Percentiles rank a stretch among this genome's conserved stretches.
Evolutionary conservation across 2,113 vertebrate species (phyloP).

Genomic region (Macroglossus sobrinus): DNA sequence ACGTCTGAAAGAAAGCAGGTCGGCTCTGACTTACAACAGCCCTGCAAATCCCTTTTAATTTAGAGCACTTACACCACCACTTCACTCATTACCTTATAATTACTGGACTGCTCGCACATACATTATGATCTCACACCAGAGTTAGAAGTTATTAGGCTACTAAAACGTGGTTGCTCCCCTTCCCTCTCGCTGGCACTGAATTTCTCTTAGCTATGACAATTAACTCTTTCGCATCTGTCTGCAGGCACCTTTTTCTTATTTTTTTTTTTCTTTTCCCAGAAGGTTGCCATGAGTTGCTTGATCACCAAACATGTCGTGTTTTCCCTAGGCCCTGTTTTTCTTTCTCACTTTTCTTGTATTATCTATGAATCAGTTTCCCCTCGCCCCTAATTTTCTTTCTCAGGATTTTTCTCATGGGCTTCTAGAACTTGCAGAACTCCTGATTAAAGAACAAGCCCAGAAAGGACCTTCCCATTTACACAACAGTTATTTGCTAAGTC

Average conservation of each 20-base stretch:
- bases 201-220: conserved; percentile 76
- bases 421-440: conserved; percentile 6
- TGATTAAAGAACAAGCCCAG: not conserved
- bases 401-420: rapidly evolving
- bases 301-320: not conserved
- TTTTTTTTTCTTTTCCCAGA: not conserved
- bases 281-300: not conserved
- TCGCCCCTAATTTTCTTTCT: not conserved
- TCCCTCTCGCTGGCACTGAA: conserved; percentile 71
- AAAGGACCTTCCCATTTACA: not conserved
- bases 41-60: conserved; percentile 87
- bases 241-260: not conserved
- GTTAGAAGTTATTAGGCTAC: conserved; percentile 85
- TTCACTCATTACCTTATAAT: conserved; percentile 88
- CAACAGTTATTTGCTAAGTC: not conserved
- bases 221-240: conserved; percentile 66
- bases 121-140: conserved; percentile 81
- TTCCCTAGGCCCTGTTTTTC: not conserved
- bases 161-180: conserved; percentile 78
- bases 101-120: conserved; percentile 81
- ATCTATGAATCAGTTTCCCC: not conserved
- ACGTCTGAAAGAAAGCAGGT: conserved; percentile 83
- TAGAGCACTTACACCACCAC: conserved; percentile 84
- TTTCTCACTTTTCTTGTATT: not conserved
- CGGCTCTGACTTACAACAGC: conserved; percentile 83